Conservation (phyloP, 2,797 vertebrate species). For the Lagorchestes hirsutus region DNA sequence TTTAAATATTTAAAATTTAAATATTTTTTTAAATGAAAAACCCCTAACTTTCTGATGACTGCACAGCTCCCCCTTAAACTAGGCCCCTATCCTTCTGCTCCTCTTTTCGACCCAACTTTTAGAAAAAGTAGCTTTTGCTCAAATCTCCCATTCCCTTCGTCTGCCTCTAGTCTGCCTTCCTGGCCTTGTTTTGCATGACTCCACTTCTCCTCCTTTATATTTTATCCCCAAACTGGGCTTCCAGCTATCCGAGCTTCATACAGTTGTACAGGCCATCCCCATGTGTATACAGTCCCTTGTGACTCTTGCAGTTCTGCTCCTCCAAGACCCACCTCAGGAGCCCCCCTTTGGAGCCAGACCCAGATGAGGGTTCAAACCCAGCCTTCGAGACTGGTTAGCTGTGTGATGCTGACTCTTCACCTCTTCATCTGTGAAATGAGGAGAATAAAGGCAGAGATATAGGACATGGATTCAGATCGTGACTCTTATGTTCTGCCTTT, state of each 20-base stretch:
- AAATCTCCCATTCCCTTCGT: background rate
- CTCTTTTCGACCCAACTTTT: background rate
- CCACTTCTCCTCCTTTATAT: background rate
- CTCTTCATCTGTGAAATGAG: background rate
- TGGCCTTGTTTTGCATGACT: background rate
- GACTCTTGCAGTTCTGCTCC: background rate
- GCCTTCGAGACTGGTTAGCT: background rate
- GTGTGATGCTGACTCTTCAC: background rate
- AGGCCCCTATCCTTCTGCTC: background rate
- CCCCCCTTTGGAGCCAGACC: background rate
- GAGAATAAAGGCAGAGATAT: background rate
- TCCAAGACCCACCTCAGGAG: background rate
- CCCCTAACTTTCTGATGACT: background rate
- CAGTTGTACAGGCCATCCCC: background rate
- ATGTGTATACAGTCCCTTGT: background rate
- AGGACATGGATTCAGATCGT: background rate
- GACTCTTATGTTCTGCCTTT: background rate
- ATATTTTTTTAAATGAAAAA: background rate
- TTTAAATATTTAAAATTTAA: too few relatives aligned
- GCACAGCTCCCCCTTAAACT: background rate
- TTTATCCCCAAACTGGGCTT: background rate
- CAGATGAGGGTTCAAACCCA: constrained; percentile 20
- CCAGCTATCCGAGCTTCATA: background rate
- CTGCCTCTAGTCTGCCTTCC: background rate
- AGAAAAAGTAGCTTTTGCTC: background rate